phyloP scores from a whole-genome alignment of 64 coral and sea anemone species.

The Dendronephthya gigantea region DNA sequence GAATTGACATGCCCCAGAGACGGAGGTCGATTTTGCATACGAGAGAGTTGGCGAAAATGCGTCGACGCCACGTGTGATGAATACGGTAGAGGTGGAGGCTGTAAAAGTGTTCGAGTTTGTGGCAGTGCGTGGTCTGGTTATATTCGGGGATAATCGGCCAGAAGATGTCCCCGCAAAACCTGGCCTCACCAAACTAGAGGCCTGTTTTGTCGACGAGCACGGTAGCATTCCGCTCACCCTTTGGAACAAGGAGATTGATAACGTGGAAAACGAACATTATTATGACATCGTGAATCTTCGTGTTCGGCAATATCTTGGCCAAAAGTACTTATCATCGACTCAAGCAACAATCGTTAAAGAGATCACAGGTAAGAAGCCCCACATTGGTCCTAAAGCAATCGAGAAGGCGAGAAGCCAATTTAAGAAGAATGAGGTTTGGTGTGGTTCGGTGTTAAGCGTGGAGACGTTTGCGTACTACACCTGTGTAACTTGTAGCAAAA shows the following conservation, averaged over 20 bases:
- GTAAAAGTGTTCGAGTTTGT: constrained; percentile 52
- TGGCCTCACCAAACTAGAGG: constrained; percentile 52
- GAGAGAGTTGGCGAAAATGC: constrained; percentile 4
- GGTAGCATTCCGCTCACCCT: constrained; percentile 50
- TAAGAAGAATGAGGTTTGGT: neutral
- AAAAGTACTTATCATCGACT: constrained; percentile 47
- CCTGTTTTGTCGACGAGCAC: constrained; percentile 51
- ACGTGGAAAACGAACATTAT: constrained; percentile 30
- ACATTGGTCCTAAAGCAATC: neutral
- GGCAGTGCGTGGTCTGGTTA: constrained; percentile 39
- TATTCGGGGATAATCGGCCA: constrained; percentile 47
- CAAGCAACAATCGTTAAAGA: constrained; percentile 40
- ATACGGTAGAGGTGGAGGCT: constrained; percentile 40
- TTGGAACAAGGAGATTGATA: constrained; percentile 53
- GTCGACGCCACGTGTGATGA: constrained; percentile 10
- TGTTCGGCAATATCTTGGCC: constrained; percentile 52
- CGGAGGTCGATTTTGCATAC: constrained; percentile 35
- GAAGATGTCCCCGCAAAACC: constrained; percentile 42
- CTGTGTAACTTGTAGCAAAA: constrained; percentile 29
- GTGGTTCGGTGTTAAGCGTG: constrained; percentile 19
- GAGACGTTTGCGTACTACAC: constrained; percentile 18
- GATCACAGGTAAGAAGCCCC: constrained; percentile 18
- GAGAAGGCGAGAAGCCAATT: constrained; percentile 23
- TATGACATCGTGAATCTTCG: constrained; percentile 54
- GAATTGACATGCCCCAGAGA: constrained; percentile 60